Conservation (phyloP, 2,797 vertebrate genomes). For the Trachurus trachurus region DNA sequence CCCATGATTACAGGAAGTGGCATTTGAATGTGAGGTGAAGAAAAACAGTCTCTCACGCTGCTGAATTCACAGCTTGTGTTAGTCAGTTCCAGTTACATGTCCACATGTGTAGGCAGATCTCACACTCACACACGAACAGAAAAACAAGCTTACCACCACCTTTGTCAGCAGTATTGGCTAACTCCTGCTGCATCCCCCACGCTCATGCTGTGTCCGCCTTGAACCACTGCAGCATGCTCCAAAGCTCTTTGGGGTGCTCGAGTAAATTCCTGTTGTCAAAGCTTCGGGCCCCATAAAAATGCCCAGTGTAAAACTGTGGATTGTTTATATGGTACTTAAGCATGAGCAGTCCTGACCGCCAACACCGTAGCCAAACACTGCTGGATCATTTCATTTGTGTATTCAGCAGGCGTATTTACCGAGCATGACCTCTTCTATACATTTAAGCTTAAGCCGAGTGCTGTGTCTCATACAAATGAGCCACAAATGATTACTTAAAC, state of each 20-base stretch:
- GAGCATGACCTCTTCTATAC: conserved; percentile 10
- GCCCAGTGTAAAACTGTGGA: conserved; percentile 43
- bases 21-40: conserved; percentile 44
- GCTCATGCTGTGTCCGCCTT: conserved; percentile 66
- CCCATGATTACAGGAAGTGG: conserved; percentile 47
- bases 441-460: not conserved
- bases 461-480: conserved; percentile 22
- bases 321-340: conserved; percentile 50
- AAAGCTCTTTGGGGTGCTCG: conserved; percentile 61
- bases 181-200: conserved; percentile 52
- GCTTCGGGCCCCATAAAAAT: conserved; percentile 55
- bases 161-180: conserved; percentile 81
- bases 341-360: conserved; percentile 32
- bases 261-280: conserved; percentile 75
- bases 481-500: conserved; percentile 22
- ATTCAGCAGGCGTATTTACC: conserved; percentile 9
- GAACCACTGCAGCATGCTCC: conserved; percentile 67
- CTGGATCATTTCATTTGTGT: conserved; percentile 27
- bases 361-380: not conserved
- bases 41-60: conserved; percentile 28
- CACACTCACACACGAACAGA: conserved; percentile 38
- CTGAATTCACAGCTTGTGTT: conserved; percentile 46
- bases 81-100: conserved; percentile 38
- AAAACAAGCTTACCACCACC: conserved; percentile 64
- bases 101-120: conserved; percentile 39